Conservation (phyloP, 1,140 invertebrate species). For the Anastrepha ludens region DNA sequence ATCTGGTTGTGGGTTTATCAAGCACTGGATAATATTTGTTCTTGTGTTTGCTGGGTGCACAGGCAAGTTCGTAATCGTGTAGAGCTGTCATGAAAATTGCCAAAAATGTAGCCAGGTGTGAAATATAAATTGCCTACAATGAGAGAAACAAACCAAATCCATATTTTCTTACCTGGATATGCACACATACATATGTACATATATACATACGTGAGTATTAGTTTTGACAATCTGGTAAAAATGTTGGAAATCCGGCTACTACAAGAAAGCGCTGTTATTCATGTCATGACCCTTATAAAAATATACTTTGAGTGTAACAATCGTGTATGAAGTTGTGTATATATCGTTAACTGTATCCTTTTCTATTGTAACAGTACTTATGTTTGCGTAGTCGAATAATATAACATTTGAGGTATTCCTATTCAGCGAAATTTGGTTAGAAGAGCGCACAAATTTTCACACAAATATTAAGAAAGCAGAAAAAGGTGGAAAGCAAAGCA, state of each 20-base stretch:
- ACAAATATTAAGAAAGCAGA: neutral
- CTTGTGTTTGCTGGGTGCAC: neutral
- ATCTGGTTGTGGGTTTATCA: neutral
- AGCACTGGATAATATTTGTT: neutral
- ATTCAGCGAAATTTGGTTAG: neutral
- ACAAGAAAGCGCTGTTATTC: neutral
- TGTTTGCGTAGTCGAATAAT: neutral
- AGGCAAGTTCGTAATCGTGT: neutral
- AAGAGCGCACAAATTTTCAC: neutral
- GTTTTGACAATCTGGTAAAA: slow-evolving; percentile 4
- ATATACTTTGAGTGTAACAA: neutral
- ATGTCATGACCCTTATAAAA: slow-evolving; percentile 14
- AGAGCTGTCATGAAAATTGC: slow-evolving; percentile 50
- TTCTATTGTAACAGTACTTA: neutral
- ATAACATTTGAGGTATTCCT: neutral
- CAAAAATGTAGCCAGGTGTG: slow-evolving; percentile 65
- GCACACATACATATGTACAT: neutral
- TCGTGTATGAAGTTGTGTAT: neutral
- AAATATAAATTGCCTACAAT: slow-evolving; percentile 66
- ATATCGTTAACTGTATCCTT: neutral
- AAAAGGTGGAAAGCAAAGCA: neutral
- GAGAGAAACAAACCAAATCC: slow-evolving; percentile 56
- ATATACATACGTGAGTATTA: neutral
- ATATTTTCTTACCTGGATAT: neutral
- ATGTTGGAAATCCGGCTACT: neutral